Evolutionary conservation across 2,888 invertebrate species (phyloP), one percentile per base, ranked within the genome.

Genomic region (Epirrhoe tristata): DNA sequence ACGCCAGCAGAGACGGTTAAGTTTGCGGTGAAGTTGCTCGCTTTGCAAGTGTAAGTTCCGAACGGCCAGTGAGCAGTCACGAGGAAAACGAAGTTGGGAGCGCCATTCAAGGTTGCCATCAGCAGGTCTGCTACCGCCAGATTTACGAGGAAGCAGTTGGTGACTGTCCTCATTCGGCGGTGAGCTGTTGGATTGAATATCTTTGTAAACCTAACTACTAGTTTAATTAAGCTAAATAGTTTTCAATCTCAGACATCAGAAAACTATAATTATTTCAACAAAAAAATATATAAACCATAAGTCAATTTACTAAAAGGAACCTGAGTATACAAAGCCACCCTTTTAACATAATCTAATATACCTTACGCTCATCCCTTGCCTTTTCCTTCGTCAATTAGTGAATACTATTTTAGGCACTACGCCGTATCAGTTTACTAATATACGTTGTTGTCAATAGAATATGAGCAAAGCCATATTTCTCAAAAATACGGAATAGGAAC

Each of bases 81-180:
- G 94, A 98, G 96, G 90, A 97, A 98, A 81, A 97, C 95, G 87
- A 97, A 98, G 91, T 98, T 98, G 81, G 98, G 98, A 65, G 96
- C 95, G 72, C 98, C 97, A 85, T 98, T 98, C 78, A 98, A 93
- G 16, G 97, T 94, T 0, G 98, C 97, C 94, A 98, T 97, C 73
- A 98, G 94, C 56, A 98, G 93, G 83, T 98, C 98, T 2, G 98
- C 97, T 8, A 97, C 94, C 58, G 98, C 98, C 71, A 98, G 90
- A 88, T 98, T 98, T 51, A 98, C 96, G 59, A 98, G 95, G 88
- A 98, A 98, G 87, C 97, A 98, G 90, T 98, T 98, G 63, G 98
- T 98, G 7, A 98, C 97, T 1, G 98, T 98, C 68, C 98, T 90
- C 97, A 97, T 97, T 70, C 96, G 94, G 63, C 96, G 95, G 82